Conservation (phyloP, 2,113 vertebrate genomes). For the Siphamia tubifer region DNA sequence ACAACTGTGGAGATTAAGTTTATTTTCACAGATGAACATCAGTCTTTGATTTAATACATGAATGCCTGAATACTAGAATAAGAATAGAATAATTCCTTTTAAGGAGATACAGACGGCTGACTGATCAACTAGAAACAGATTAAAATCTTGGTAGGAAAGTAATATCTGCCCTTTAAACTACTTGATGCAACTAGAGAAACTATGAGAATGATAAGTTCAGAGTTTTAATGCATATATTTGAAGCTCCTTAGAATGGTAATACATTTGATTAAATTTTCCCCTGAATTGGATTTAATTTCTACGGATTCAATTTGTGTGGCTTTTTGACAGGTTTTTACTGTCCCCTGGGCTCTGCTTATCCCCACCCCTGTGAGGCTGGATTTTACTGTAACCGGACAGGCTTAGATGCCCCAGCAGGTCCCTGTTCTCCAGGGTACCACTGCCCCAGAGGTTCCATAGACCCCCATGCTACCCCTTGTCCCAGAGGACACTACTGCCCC, state of each 20-base stretch:
- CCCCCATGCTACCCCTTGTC: conserved; percentile 58
- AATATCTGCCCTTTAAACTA: not conserved
- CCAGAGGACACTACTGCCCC: conserved; percentile 86
- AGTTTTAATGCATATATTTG: not conserved
- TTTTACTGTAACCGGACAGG: conserved; percentile 77
- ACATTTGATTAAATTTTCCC: not conserved
- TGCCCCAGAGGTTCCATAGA: conserved; percentile 80
- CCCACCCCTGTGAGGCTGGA: conserved; percentile 79
- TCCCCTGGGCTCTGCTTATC: conserved; percentile 75
- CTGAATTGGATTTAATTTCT: conserved; percentile 10
- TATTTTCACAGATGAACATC: too few relatives aligned
- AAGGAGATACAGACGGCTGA: not conserved
- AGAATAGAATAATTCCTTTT: not conserved
- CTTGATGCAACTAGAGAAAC: not conserved
- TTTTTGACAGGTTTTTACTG: conserved; percentile 81
- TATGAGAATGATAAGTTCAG: not conserved
- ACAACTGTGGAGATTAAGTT: too few relatives aligned
- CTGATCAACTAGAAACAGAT: conserved; percentile 6
- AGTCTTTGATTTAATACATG: not conserved
- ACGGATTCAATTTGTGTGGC: not conserved
- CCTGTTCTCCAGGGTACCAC: conserved; percentile 76
- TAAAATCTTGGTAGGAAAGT: not conserved
- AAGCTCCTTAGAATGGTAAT: not conserved
- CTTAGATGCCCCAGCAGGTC: conserved; percentile 60
- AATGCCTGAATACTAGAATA: not conserved